Conservation (phyloP, 2,797 vertebrate genomes). For the Scleropages formosus region DNA sequence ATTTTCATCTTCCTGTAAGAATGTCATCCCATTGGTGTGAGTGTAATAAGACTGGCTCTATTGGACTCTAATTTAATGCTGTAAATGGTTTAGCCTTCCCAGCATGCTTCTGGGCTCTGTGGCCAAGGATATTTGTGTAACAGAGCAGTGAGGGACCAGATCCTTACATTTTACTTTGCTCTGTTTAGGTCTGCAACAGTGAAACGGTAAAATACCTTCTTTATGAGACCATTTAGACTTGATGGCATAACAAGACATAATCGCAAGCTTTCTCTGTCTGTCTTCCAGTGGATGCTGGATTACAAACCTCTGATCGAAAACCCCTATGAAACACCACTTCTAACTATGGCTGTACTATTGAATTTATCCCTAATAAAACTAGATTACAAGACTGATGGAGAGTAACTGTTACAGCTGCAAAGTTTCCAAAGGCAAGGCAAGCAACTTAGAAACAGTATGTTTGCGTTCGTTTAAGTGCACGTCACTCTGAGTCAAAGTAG, state of each 20-base stretch:
- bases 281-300: neutral
- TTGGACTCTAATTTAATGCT: constrained; percentile 45
- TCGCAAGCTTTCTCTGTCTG: neutral
- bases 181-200: constrained; percentile 42
- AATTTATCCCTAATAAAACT: neutral
- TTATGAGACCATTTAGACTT: neutral
- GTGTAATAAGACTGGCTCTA: constrained; percentile 45
- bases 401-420: neutral
- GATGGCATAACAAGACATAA: neutral
- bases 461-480: constrained; percentile 37
- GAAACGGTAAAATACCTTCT: constrained; percentile 33
- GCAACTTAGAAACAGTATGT: constrained; percentile 23
- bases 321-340: neutral
- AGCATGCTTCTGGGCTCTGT: neutral
- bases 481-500: constrained; percentile 43
- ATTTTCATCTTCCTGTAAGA: constrained; percentile 39
- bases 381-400: neutral
- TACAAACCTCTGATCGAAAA: neutral
- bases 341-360: too few species aligned
- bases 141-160: constrained; percentile 37
- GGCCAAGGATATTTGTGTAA: constrained; percentile 57
- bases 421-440: constrained; percentile 27
- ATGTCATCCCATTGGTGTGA: constrained; percentile 42
- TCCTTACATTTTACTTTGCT: constrained; percentile 53
- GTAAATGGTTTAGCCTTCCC: constrained; percentile 50